Percentiles rank a stretch among this genome's conserved stretches.
Conservation (phyloP, 2,888 invertebrate species). For the Dicycla oo region DNA sequence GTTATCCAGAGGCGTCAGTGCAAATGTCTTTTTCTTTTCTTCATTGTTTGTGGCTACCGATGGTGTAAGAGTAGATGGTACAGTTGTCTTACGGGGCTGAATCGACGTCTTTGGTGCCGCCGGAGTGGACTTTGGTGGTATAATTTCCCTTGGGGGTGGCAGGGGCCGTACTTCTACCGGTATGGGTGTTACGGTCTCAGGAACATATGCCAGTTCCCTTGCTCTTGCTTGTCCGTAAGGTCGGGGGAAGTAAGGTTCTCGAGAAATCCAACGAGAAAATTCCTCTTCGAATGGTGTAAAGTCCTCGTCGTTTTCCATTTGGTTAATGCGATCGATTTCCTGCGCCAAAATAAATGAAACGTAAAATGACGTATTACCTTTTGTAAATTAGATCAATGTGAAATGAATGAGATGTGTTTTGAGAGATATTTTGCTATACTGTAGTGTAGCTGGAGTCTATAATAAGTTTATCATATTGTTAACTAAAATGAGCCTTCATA, state of each 20-base stretch:
- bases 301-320: slow-evolving; percentile 69
- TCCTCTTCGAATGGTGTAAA: slow-evolving; percentile 65
- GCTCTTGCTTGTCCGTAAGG: slow-evolving; percentile 20
- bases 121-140: slow-evolving; percentile 8
- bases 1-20: slow-evolving; percentile 76
- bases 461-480: too few species aligned
- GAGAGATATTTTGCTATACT: not conserved
- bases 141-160: slow-evolving; percentile 12
- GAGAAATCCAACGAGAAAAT: slow-evolving; percentile 64
- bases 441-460: not conserved
- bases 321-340: slow-evolving; percentile 78
- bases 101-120: not conserved
- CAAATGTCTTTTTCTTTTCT: slow-evolving; percentile 68
- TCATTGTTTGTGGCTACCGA: slow-evolving; percentile 9
- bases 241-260: slow-evolving; percentile 61
- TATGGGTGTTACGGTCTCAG: slow-evolving; percentile 15
- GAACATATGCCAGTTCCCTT: slow-evolving; percentile 4
- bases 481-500: not conserved
- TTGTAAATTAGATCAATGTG: slow-evolving; percentile 1
- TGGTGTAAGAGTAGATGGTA: slow-evolving; percentile 5
- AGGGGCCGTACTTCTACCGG: slow-evolving; percentile 22
- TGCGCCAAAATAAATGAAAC: slow-evolving; percentile 53
- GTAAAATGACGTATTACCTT: slow-evolving; percentile 10
- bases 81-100: not conserved
- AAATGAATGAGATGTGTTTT: not conserved